phyloP scores from a whole-genome alignment of 1,140 invertebrate species.

The Lucilia sericata region DNA sequence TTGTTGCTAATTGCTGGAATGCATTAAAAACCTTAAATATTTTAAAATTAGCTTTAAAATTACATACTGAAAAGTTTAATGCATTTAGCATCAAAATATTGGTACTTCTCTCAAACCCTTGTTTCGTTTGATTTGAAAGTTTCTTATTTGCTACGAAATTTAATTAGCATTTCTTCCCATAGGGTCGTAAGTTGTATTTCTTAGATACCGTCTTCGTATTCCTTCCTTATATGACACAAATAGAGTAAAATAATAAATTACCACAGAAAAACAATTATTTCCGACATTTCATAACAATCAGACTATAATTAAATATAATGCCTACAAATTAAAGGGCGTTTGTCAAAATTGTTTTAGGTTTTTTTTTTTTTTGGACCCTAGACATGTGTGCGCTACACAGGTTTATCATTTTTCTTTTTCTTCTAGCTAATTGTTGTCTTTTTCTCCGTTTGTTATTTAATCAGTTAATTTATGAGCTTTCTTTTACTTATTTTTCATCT shows the following conservation, averaged over 20 bases:
- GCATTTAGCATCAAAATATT: too few species aligned
- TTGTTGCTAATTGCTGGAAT: not conserved
- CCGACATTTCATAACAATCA: not conserved
- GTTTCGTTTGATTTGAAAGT: too few species aligned
- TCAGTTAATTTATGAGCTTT: not conserved
- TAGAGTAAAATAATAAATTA: too few species aligned
- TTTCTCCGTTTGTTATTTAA: not conserved
- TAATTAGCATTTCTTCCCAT: too few species aligned
- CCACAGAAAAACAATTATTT: not conserved
- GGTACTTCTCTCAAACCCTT: too few species aligned
- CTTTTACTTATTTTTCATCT: not conserved
- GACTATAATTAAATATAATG: not conserved
- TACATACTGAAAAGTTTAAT: too few species aligned
- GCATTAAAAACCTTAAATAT: too few species aligned
- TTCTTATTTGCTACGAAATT: too few species aligned
- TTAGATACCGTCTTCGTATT: too few species aligned
- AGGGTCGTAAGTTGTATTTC: too few species aligned
- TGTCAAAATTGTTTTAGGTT: not conserved
- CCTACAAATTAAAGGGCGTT: not conserved
- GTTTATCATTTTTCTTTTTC: not conserved
- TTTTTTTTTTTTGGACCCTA: not conserved
- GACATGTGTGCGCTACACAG: not conserved
- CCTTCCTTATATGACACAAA: too few species aligned
- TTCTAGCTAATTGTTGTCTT: not conserved
- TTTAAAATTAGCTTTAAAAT: too few species aligned